Evolutionary conservation across 2,113 vertebrate species (phyloP), one percentile per base, ranked within the genome.

Genomic region (Ictalurus punctatus): DNA sequence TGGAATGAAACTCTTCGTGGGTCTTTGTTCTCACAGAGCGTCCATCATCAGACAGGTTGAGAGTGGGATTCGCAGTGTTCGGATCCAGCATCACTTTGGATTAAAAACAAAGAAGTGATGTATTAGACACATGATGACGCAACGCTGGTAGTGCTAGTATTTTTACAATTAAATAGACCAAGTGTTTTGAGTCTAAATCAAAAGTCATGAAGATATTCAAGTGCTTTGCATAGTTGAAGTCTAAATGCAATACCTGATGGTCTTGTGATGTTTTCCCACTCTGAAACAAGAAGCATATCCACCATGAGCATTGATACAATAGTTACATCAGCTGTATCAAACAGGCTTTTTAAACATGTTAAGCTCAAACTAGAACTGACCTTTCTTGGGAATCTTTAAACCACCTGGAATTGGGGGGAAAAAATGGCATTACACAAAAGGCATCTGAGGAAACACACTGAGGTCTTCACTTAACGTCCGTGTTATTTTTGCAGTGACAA

Each of bases 31-130:
- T 87, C 6, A 90, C 59, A 95, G 95, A 0, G 90, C 94, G 93
- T 94, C 95, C 94, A 92, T 97, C 95, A 0, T 92, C 40, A 0
- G 96, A 97, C 58, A 96, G 91, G 67, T 94, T 90, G 63, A 97
- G 89, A 25, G 34, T 40, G 59, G 86, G 85, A 54, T 92, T 91
- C 27, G 91, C 91, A 54, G 92, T 92, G 25, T 90, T 86, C 65
- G 89, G 82, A 87, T 93, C 92, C 61, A 92, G 85, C 69, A 25
- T 82, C 83, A 97, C 91, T 44, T 96, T 93, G 91, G 93, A 96
- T 96, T 93, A 0, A 13, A 90, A 44, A 2, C 63, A 91, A 76
- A 59, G 27, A 85, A 21, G 8, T 76, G 56, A 82, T 86, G 12
- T 23, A 6, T 79, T 82, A 5, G 48, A 76, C 6, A 6, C 6